Base-by-base conservation (phyloP, 1,140 invertebrate genomes). In the Bombus confusus region DNA sequence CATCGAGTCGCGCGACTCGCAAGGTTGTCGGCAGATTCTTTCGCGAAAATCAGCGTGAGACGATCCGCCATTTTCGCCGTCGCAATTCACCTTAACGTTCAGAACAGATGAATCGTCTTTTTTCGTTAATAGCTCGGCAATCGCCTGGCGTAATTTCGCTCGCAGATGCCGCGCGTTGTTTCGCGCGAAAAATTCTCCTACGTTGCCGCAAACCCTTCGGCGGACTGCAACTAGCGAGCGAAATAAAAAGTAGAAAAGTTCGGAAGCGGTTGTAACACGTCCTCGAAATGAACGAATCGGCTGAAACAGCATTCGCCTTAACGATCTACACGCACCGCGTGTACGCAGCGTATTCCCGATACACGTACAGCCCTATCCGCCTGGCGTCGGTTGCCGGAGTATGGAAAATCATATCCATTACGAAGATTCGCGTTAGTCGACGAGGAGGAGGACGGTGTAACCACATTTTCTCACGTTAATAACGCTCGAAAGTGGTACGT, bases 401-500 rank as follows among this genome's bases (percentile, higher is more conserved):
- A 68, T 73, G 82, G 68, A 87, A 85, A 88, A 41, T 86, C 76
- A 47, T 82, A 62, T 88, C 75, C 79, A 89, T 88, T 83, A 82
- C 37, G 57, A 71, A 76, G 75, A 73, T 83, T 69, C 57, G 81
- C 73, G 66, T 31, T 47, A 62, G 80, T 71, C 62, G 59, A 31
- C 0, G 64, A 68, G 43, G 37, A 34, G 68, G 22, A 18, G 22
- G 43, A 43, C 68, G 39, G 28, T 57, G 39, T 66, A 86, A 66
- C 68, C 88, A 88, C 74, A 79, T 93, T 90, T 92, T 93, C 92
- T 92, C 92, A 93, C 92, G 91, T 93, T 91, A 92, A 92, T 92
- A 92, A 91, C 73, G 71, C 72, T 31, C 52, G 68, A 43, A 86
- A 79, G 59, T 76, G 41, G 66, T 72, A 80, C 86, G 86, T 69